Evolutionary conservation across 2,888 invertebrate species (phyloP).

Genomic region (Cryptocephalus primarius): DNA sequence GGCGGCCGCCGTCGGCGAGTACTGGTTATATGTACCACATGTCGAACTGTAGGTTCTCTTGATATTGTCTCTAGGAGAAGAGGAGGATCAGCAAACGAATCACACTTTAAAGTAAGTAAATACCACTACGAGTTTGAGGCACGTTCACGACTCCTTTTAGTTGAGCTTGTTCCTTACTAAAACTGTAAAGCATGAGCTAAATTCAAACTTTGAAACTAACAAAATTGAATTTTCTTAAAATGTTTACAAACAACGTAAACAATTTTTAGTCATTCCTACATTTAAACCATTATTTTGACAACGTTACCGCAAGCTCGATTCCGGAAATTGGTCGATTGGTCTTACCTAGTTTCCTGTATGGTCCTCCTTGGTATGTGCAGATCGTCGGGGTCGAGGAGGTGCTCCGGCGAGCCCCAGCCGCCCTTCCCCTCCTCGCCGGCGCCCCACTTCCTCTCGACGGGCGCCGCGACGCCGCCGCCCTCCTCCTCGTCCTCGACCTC

Average conservation of each 20-base stretch:
- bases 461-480: conserved; percentile 23
- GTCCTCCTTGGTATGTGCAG: conserved; percentile 47
- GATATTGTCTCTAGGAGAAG: conserved; percentile 38
- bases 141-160: too few relatives aligned
- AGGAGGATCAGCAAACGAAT: conserved; percentile 20
- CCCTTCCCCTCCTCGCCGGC: conserved; percentile 30
- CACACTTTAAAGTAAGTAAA: background rate
- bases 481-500: conserved; percentile 51
- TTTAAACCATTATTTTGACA: background rate
- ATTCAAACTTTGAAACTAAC: too few relatives aligned
- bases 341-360: conserved; percentile 49
- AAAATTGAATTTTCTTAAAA: too few relatives aligned
- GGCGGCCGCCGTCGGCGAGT: conserved; percentile 28
- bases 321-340: too few relatives aligned
- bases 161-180: too few relatives aligned
- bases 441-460: conserved; percentile 23
- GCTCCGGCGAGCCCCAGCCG: conserved; percentile 26
- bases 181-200: too few relatives aligned
- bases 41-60: conserved; percentile 33
- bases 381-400: conserved; percentile 21
- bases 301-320: too few relatives aligned
- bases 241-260: too few relatives aligned
- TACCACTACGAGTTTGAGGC: too few relatives aligned
- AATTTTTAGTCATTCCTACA: too few relatives aligned
- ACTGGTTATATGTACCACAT: conserved; percentile 36